Evolutionary conservation across 1,140 invertebrate species (phyloP).

Genomic region (Asbolus verrucosus): DNA sequence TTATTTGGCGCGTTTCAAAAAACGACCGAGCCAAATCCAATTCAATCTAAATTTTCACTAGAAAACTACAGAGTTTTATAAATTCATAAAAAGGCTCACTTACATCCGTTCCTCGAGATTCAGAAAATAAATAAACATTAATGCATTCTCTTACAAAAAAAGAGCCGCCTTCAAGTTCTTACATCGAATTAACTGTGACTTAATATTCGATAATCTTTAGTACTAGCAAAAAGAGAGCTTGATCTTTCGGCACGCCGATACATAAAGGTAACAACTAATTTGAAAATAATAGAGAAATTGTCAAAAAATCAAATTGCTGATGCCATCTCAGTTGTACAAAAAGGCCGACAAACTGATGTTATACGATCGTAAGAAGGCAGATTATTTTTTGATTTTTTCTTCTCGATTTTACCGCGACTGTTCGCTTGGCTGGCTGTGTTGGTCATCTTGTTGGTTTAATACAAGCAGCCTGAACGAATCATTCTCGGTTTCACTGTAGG

Average conservation of each 20-base stretch:
- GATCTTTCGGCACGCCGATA: conserved; percentile 30
- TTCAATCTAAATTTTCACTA: conserved; percentile 31
- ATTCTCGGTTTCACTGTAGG: conserved; percentile 20
- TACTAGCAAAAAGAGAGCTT: conserved; percentile 4
- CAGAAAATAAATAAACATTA: conserved; percentile 36
- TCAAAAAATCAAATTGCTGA: conserved; percentile 30
- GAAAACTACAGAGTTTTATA: conserved; percentile 29
- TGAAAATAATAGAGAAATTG: conserved; percentile 35
- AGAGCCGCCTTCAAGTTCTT: conserved; percentile 18
- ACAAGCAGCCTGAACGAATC: conserved; percentile 36
- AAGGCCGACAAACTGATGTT: conserved; percentile 22
- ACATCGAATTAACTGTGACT: conserved; percentile 36
- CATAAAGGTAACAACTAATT: conserved; percentile 26
- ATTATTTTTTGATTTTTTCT: conserved; percentile 25
- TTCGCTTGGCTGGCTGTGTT: conserved; percentile 26
- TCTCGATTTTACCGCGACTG: neutral
- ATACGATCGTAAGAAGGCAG: conserved; percentile 12
- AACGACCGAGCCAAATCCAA: conserved; percentile 36
- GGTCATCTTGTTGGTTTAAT: conserved; percentile 39
- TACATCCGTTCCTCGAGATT: conserved; percentile 31
- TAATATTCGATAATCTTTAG: conserved; percentile 37
- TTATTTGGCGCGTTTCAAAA: conserved; percentile 12
- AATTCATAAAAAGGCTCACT: conserved; percentile 12
- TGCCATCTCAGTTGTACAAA: conserved; percentile 23
- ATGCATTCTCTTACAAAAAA: conserved; percentile 30